phyloP scores from a whole-genome alignment of 2,797 vertebrate genomes.

The Octomys mimax region DNA sequence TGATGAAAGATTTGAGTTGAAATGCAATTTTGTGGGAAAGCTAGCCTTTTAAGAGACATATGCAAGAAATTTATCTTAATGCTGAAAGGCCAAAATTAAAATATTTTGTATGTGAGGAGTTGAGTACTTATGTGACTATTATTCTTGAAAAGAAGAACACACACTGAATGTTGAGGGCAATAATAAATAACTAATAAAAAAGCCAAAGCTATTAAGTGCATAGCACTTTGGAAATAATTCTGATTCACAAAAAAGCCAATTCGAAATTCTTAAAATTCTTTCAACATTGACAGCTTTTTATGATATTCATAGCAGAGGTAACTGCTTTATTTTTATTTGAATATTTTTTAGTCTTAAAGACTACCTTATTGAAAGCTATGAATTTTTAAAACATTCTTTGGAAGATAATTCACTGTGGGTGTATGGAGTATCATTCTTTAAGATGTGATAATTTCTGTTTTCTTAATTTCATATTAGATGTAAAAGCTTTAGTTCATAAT shows the following conservation, averaged over 20 bases:
- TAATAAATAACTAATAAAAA: conserved; percentile 9
- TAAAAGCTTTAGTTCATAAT: conserved; percentile 31
- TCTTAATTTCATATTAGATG: conserved; percentile 47
- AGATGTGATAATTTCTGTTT: conserved; percentile 14
- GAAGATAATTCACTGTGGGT: neutral
- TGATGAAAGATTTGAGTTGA: neutral
- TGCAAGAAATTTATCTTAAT: neutral
- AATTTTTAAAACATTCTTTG: conserved; percentile 56
- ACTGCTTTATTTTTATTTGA: conserved; percentile 31
- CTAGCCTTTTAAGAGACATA: neutral
- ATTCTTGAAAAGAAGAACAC: conserved; percentile 56
- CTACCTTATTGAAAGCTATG: neutral
- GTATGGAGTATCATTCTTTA: conserved; percentile 7
- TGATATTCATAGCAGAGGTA: neutral
- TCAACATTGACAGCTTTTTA: neutral
- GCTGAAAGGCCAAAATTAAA: conserved; percentile 14
- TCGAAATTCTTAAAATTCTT: conserved; percentile 48
- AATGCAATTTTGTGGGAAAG: neutral
- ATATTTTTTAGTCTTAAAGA: conserved; percentile 33
- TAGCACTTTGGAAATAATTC: neutral
- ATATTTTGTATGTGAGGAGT: neutral
- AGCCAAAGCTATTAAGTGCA: neutral
- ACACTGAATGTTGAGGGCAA: neutral
- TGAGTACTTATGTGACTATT: conserved; percentile 49
- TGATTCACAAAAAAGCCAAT: conserved; percentile 41